Conservation (phyloP, 2,113 vertebrate genomes). For the Recurvirostra avosetta region DNA sequence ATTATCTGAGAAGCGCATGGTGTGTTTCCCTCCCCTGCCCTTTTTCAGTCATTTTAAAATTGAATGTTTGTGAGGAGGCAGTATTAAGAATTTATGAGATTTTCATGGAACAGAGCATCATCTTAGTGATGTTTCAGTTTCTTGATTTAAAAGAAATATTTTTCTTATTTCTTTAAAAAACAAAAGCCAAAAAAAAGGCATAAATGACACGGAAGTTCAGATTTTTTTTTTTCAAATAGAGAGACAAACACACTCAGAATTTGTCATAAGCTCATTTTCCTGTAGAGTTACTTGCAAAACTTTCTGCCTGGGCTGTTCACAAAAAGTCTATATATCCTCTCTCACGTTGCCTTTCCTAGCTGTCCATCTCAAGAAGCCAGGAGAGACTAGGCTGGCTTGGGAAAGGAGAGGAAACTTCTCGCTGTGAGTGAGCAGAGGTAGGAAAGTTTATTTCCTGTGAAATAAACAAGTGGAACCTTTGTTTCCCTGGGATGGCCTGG, state of each 20-base stretch:
- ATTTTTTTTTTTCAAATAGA: not conserved
- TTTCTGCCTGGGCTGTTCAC: not conserved
- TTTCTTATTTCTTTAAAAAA: not conserved
- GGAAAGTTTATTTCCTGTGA: constrained; percentile 79
- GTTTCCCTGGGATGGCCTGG: constrained; percentile 74
- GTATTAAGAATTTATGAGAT: not conserved
- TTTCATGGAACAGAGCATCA: not conserved
- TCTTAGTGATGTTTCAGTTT: not conserved
- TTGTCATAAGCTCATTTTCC: not conserved
- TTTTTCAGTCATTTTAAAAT: not conserved
- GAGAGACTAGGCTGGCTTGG: not conserved
- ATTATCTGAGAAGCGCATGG: not conserved
- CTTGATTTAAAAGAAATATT: not conserved
- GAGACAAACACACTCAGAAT: not conserved
- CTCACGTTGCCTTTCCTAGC: not conserved
- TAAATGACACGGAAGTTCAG: not conserved
- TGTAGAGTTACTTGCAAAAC: not conserved
- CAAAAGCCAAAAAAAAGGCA: not conserved
- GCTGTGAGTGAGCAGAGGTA: constrained; percentile 61
- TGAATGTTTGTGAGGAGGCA: not conserved
- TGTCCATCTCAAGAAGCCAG: not conserved
- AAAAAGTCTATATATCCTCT: not conserved
- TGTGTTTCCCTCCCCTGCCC: not conserved
- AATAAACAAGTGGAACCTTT: constrained; percentile 81
- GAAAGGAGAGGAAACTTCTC: constrained; percentile 60